A percentile compares a stretch with the other conserved stretches of the same genome.
Conservation (phyloP, 2,113 vertebrate species). For the Buteo buteo region DNA sequence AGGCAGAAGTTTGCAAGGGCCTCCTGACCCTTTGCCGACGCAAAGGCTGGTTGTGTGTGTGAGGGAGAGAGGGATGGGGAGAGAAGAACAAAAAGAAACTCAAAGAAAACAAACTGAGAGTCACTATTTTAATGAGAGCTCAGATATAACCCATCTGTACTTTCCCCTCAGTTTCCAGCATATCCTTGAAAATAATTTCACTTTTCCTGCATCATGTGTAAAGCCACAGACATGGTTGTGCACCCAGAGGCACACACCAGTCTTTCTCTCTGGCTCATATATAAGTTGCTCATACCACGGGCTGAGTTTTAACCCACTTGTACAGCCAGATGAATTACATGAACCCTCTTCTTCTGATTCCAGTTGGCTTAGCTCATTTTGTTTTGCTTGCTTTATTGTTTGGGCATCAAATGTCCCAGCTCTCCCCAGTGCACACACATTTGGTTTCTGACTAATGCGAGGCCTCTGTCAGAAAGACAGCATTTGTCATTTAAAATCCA, state of each 20-base stretch:
- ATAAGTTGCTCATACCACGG: neutral
- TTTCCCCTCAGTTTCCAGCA: conserved; percentile 31
- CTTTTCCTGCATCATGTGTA: neutral
- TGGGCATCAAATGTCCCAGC: neutral
- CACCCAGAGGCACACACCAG: neutral
- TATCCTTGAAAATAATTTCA: neutral
- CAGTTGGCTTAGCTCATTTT: conserved; percentile 23
- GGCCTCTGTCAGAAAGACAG: neutral
- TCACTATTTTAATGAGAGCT: conserved; percentile 52
- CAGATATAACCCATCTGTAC: conserved; percentile 19
- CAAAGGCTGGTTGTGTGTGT: neutral
- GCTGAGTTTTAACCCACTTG: neutral
- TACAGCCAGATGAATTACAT: neutral
- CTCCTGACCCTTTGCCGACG: conserved; percentile 44
- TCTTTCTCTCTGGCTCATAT: neutral
- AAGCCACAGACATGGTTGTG: neutral
- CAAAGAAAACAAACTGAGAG: conserved; percentile 39
- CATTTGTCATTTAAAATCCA: conserved; percentile 3
- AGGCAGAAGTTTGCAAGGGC: conserved; percentile 40
- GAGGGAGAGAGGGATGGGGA: neutral
- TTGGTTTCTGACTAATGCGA: neutral
- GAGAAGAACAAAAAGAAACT: conserved; percentile 23
- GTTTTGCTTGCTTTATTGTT: conserved; percentile 32
- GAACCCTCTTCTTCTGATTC: neutral
- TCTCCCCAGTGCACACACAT: neutral